Evolutionary conservation across 2,888 invertebrate genomes (phyloP).

Genomic region (Aquatica leii): DNA sequence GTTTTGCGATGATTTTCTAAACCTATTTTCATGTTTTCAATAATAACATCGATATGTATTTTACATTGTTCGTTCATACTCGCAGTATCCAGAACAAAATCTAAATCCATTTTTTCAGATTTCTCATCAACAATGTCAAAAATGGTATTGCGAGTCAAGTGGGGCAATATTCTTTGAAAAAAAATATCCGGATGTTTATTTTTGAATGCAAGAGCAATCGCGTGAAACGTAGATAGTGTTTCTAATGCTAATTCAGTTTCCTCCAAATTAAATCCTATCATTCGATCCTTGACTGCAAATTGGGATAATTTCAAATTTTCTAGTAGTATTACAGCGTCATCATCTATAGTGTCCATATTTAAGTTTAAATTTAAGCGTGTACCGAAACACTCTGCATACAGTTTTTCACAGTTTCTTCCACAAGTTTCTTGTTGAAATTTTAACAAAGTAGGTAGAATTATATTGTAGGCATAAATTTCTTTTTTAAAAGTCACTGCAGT

Average conservation of each 20-base stretch:
- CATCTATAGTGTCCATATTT: constrained; percentile 55
- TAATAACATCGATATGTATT: constrained; percentile 36
- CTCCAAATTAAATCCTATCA: constrained; percentile 60
- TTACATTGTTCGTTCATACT: constrained; percentile 28
- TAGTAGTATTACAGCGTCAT: constrained; percentile 63
- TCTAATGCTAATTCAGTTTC: constrained; percentile 59
- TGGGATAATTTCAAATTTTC: constrained; percentile 63
- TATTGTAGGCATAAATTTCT: constrained; percentile 63
- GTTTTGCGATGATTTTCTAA: constrained; percentile 20
- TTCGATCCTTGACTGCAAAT: constrained; percentile 61
- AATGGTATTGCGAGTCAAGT: constrained; percentile 44
- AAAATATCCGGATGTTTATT: constrained; percentile 57
- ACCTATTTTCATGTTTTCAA: constrained; percentile 25
- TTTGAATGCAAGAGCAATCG: constrained; percentile 63
- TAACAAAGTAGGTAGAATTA: constrained; percentile 59
- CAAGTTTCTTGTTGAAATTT: constrained; percentile 60
- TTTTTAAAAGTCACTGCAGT: constrained; percentile 62
- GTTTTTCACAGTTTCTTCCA: constrained; percentile 54
- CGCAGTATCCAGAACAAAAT: constrained; percentile 24
- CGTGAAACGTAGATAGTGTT: constrained; percentile 64
- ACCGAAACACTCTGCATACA: constrained; percentile 62
- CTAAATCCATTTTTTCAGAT: constrained; percentile 21
- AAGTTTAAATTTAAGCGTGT: constrained; percentile 58
- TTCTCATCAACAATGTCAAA: constrained; percentile 32
- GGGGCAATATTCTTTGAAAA: constrained; percentile 52